phyloP scores from a whole-genome alignment of 2,113 vertebrate genomes.

The Plecturocebus donacophilus region DNA sequence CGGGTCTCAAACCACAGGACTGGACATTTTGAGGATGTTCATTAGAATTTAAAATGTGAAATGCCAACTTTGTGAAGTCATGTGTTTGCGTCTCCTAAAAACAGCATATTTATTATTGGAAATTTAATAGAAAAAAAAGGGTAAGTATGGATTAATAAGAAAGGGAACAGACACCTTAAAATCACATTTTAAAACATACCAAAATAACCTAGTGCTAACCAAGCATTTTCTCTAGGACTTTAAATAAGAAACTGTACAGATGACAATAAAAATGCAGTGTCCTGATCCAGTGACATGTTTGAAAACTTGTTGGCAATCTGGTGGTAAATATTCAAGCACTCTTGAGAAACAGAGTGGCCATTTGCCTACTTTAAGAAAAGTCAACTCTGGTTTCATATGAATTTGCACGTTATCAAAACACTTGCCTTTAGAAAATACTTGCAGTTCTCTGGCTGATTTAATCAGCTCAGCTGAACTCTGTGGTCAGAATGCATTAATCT shows the following conservation, averaged over 20 bases:
- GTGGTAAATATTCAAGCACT: not conserved
- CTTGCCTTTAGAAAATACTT: not conserved
- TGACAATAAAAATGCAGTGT: not conserved
- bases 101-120: not conserved
- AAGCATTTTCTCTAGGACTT: not conserved
- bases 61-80: slow-evolving; percentile 11
- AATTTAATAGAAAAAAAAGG: not conserved
- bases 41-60: not conserved
- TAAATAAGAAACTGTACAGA: not conserved
- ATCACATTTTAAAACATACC: not conserved
- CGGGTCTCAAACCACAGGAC: not conserved
- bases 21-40: not conserved
- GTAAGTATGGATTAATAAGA: not conserved
- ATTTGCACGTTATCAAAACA: not conserved
- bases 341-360: not conserved
- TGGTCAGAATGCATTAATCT: not conserved
- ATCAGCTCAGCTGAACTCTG: not conserved
- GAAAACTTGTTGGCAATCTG: not conserved
- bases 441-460: fast-evolving
- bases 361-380: not conserved
- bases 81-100: not conserved
- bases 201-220: not conserved
- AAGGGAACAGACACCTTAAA: not conserved
- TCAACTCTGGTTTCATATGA: not conserved
- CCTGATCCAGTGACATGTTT: not conserved